Evolutionary conservation across 2,888 invertebrate species (phyloP).

Genomic region (Adineta ricciae): DNA sequence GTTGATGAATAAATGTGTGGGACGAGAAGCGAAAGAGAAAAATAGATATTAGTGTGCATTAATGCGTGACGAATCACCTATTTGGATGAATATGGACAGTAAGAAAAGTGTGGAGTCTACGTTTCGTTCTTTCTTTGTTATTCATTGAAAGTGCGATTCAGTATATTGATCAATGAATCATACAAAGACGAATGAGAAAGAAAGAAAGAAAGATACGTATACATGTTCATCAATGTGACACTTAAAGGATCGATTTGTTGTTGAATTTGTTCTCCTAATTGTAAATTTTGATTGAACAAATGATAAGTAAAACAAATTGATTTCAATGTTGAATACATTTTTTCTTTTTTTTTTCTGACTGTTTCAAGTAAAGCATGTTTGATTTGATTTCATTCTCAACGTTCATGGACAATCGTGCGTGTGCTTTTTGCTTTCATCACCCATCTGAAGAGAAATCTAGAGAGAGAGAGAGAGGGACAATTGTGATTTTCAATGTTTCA

Average conservation of each 20-base stretch:
- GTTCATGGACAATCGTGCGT: background rate
- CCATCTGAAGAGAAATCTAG: background rate
- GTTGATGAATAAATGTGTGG: background rate
- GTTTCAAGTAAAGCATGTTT: background rate
- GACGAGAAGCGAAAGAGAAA: background rate
- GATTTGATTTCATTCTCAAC: background rate
- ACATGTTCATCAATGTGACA: background rate
- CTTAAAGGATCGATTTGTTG: background rate
- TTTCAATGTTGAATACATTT: background rate
- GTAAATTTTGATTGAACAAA: background rate
- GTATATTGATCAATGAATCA: background rate
- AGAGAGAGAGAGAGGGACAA: too few species aligned
- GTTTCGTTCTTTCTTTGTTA: background rate
- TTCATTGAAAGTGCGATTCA: background rate
- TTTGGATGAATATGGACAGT: background rate
- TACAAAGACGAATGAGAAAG: background rate
- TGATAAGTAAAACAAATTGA: background rate
- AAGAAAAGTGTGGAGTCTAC: background rate
- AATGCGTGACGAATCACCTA: constrained; percentile 7
- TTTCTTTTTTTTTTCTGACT: background rate
- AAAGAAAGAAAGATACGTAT: background rate
- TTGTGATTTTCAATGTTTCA: background rate
- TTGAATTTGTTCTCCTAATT: background rate
- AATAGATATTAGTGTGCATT: background rate
- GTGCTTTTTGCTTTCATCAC: too few species aligned